Evolutionary conservation across 2,888 invertebrate species (phyloP).

Genomic region (Ditylenchus weischeri): DNA sequence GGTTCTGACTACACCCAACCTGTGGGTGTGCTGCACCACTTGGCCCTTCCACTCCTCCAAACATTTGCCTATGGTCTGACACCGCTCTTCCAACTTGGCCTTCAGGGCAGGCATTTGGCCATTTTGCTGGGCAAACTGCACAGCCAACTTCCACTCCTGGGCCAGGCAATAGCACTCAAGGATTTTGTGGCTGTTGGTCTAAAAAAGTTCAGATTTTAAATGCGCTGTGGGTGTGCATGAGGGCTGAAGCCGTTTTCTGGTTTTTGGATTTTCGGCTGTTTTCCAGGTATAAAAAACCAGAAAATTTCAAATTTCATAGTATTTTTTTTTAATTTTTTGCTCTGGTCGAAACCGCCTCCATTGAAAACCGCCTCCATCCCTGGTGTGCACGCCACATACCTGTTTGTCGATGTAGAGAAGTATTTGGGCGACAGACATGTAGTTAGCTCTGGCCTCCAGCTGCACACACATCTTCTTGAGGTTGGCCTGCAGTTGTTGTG

Average conservation of each 20-base stretch:
- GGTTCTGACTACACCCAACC: conserved; percentile 40
- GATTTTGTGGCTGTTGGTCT: conserved; percentile 21
- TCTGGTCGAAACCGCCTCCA: no score
- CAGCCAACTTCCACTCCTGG: conserved; percentile 20
- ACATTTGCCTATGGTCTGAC: background rate
- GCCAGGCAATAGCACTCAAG: conserved; percentile 21
- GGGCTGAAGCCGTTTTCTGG: background rate
- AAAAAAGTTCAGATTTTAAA: background rate
- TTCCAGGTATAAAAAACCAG: no score
- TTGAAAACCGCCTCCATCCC: no score
- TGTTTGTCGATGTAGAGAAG: conserved; percentile 19
- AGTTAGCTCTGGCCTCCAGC: conserved; percentile 21
- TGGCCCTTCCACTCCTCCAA: conserved; percentile 16
- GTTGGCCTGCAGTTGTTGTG: background rate
- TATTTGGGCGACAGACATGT: conserved; percentile 23
- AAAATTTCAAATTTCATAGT: no score
- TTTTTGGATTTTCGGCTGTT: no score
- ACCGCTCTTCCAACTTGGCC: conserved; percentile 1
- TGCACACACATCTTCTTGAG: conserved; percentile 30
- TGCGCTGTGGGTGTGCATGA: background rate
- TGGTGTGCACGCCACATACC: background rate
- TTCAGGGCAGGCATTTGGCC: background rate
- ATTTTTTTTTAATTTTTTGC: no score
- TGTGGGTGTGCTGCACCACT: conserved; percentile 23
- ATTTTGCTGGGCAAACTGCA: conserved; percentile 12